Evolutionary conservation across 2,888 invertebrate species (phyloP).

Genomic region (Hyles lineata): DNA sequence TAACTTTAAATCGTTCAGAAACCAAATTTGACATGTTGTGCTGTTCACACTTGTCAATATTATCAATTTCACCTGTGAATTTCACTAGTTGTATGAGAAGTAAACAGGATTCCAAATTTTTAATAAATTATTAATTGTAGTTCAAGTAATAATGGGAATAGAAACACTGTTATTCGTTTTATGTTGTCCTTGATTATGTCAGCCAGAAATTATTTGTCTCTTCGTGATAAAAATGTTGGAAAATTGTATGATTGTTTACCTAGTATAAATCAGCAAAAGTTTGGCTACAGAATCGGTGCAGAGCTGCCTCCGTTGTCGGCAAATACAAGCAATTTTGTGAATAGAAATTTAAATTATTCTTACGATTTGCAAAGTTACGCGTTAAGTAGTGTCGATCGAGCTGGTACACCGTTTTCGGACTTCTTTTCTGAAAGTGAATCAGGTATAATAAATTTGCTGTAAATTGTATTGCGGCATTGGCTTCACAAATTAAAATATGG

Average conservation of each 20-base stretch:
- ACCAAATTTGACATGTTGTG: background rate
- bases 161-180: background rate
- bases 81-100: background rate
- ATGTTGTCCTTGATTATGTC: conserved; percentile 69
- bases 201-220: conserved; percentile 75
- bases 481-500: too few species aligned
- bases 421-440: conserved; percentile 79
- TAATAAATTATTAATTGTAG: background rate
- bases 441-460: conserved; percentile 52
- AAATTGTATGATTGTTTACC: conserved; percentile 76
- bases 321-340: conserved; percentile 62
- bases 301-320: conserved; percentile 71
- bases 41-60: background rate
- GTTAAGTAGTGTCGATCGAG: conserved; percentile 63
- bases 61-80: background rate
- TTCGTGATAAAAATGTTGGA: conserved; percentile 70
- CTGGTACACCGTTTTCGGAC: conserved; percentile 76
- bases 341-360: conserved; percentile 72
- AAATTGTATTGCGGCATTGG: background rate
- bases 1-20: too few species aligned
- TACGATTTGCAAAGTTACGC: conserved; percentile 63
- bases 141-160: conserved; percentile 22
- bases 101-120: background rate
- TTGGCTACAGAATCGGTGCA: conserved; percentile 59
- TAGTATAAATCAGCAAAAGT: conserved; percentile 71